These are phyloP conservation scores for Enteromius thamalakanensis DNA, from an alignment of 2,797 vertebrate species.

Conservation along the genomic window DNA sequence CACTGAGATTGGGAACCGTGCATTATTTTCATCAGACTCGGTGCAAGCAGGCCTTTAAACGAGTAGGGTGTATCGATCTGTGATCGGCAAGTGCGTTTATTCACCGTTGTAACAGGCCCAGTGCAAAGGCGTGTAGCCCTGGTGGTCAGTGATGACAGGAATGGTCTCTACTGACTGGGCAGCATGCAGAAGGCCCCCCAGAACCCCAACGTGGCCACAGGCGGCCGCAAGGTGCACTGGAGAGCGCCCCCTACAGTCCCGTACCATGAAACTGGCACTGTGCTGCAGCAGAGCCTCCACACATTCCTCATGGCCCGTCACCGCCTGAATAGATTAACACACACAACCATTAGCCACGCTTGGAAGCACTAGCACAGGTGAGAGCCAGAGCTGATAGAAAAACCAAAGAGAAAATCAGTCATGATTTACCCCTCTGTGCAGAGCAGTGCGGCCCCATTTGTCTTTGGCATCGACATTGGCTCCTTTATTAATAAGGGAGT, in stretches of 20 bases:
- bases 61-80: not conserved
- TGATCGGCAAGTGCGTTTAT: not conserved
- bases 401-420: not conserved
- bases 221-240: conserved; percentile 94
- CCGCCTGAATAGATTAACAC: conserved; percentile 79
- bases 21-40: not conserved
- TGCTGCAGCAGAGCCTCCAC: conserved; percentile 96
- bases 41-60: not conserved
- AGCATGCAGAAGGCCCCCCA: conserved; percentile 93
- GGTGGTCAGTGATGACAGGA: conserved; percentile 89
- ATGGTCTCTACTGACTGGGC: conserved; percentile 85
- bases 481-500: conserved; percentile 96
- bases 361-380: not conserved
- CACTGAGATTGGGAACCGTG: not conserved
- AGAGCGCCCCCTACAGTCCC: conserved; percentile 90
- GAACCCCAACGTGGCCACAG: conserved; percentile 92
- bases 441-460: conserved; percentile 93
- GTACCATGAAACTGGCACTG: conserved; percentile 87
- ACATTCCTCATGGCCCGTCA: conserved; percentile 95
- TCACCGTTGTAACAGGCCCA: conserved; percentile 99
- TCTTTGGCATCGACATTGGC: conserved; percentile 97
- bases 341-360: not conserved
- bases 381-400: not conserved
- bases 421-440: conserved; percentile 91
- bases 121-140: conserved; percentile 96